Base-by-base conservation (phyloP, 2,113 vertebrate genomes). In the Silurus glanis region DNA sequence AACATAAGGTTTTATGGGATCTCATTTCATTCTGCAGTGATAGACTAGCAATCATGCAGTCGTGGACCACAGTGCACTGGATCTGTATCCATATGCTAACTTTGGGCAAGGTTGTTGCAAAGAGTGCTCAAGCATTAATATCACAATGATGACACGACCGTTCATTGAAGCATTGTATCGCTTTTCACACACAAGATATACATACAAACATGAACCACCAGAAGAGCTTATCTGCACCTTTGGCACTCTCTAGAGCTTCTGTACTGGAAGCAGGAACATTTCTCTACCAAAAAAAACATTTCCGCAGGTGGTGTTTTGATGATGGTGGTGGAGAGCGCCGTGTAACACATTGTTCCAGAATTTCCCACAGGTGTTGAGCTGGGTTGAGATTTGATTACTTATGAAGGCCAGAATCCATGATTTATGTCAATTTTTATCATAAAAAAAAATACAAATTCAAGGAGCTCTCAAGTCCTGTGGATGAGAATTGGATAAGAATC, bases 1-100 rank as follows among this genome's bases (percentile, higher is more conserved):
- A 59, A 59, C 12, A 4, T 55, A 47, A 5, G 37, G 37, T 58
- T 81, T 49, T 72, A 72, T 80, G 67, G 83, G 59, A 82, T 88
- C n/a, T 84, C 72, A 85, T 86, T 66, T 61, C 2, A 19, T 37
- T 47, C 56, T 78, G 69, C 28, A 37, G 3, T 71, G 78, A 58
- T 79, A 61, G 62, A 71, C 62, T 53, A n/a, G 64, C 8, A 4
- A 82, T 82, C 47, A 53, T 66, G 61, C 80, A 66, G 61, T 76
- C 51, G 45, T 61, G 58, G 14, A 21, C 45, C 14, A 25, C 13
- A 53, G 83, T 23, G 21, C 47, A 74, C 82, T 45, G 1, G 9
- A 72, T 80, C 56, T 80, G 56, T 66, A 82, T 53, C 6, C 7
- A 45, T 53, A 28, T 25, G 23, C 12, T 14, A 47, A 82, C 80